Evolutionary conservation across 2,113 vertebrate genomes (phyloP).

Genomic region (Dicaeum eximium): DNA sequence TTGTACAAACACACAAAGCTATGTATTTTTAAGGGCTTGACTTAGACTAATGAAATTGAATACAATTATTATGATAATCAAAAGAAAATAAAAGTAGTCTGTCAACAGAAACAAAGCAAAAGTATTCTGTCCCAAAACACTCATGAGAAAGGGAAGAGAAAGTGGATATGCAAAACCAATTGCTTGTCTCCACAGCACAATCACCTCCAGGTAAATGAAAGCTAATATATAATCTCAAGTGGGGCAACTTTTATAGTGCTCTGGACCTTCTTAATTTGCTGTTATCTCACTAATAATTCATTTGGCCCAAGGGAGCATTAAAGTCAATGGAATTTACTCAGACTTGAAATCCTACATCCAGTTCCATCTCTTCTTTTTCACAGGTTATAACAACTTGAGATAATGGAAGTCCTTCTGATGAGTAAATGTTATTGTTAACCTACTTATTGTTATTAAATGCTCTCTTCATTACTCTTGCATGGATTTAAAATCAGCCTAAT

Average conservation of each 20-base stretch:
- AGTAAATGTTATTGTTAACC: neutral
- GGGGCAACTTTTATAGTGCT: neutral
- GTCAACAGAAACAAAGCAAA: neutral
- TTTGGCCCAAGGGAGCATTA: neutral
- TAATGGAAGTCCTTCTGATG: neutral
- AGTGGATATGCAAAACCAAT: accelerated
- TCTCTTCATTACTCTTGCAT: neutral
- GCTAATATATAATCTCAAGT: neutral
- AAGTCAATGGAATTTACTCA: neutral
- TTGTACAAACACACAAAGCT: accelerated
- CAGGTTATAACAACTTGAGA: neutral
- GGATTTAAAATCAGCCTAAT: neutral
- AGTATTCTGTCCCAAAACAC: neutral
- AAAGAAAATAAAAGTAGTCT: neutral
- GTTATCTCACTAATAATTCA: neutral
- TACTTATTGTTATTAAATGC: conserved; percentile 12
- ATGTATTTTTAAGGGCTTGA: neutral
- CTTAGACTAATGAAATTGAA: neutral
- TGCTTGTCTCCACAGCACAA: neutral
- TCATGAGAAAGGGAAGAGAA: neutral
- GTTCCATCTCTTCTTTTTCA: neutral
- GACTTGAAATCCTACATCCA: neutral
- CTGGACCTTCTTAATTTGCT: neutral
- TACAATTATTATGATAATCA: neutral
- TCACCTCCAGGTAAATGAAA: neutral